Conservation (phyloP, 2,113 vertebrate genomes). For the Lates calcarifer region DNA sequence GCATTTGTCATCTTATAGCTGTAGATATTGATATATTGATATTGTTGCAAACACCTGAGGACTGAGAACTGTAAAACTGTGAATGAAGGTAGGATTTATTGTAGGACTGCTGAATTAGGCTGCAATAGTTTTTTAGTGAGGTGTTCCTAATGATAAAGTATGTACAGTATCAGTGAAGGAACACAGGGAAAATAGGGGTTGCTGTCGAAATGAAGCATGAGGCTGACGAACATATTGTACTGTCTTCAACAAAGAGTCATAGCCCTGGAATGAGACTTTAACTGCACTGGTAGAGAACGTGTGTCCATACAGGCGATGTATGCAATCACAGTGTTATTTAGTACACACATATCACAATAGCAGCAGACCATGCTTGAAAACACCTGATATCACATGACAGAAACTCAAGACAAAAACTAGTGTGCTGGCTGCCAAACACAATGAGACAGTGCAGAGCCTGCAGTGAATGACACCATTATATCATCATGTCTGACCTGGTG, state of each 20-base stretch:
- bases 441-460: not conserved
- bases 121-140: too few species aligned
- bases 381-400: slow-evolving; percentile 35
- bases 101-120: too few species aligned
- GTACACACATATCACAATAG: slow-evolving; percentile 1
- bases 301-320: not conserved
- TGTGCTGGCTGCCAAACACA: not conserved
- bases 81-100: too few species aligned
- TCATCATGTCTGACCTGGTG: accelerated
- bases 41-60: not conserved
- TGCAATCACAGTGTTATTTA: not conserved
- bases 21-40: not conserved
- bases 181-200: too few species aligned
- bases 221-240: not conserved
- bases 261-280: not conserved
- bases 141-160: too few species aligned
- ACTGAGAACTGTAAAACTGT: too few species aligned
- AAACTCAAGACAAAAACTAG: slow-evolving; percentile 23
- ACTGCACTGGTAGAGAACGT: not conserved
- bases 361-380: not conserved
- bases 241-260: not conserved
- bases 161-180: too few species aligned
- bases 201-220: not conserved
- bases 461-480: slow-evolving; percentile 2
- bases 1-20: not conserved